These are phyloP conservation scores for Heterodera filipjevi DNA, from an alignment of 2,888 invertebrate species.

Conservation along the genomic window DNA sequence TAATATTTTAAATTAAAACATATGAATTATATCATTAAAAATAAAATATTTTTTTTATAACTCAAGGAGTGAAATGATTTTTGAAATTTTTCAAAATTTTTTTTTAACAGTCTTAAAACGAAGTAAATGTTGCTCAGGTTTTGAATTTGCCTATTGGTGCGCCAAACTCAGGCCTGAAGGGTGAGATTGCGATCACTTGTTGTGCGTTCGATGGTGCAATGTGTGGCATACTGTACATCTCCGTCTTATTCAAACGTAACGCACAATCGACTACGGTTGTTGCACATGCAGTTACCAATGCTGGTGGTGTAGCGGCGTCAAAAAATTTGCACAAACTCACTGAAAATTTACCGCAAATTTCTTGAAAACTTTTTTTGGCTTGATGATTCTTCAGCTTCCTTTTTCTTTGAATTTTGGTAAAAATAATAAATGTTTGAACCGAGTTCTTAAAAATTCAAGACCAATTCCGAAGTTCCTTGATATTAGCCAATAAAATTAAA, in stretches of 20 bases:
- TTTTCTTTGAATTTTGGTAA: no score
- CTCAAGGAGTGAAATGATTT: no score
- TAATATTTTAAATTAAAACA: no score
- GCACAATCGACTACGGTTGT: not conserved
- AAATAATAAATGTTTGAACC: no score
- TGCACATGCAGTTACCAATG: not conserved
- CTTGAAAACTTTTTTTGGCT: no score
- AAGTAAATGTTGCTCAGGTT: not conserved
- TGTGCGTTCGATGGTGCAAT: constrained; percentile 16
- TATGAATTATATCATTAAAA: no score
- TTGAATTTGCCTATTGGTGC: constrained; percentile 13
- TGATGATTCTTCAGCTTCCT: no score
- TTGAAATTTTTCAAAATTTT: not conserved
- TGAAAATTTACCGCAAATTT: not conserved
- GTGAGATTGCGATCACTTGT: constrained; percentile 11
- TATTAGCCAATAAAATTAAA: no score
- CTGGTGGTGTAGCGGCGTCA: no score
- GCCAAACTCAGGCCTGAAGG: constrained; percentile 19
- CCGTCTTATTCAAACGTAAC: constrained; percentile 11
- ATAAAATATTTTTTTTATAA: not conserved
- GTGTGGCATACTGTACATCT: constrained; percentile 16
- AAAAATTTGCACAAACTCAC: not conserved
- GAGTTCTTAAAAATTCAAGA: no score
- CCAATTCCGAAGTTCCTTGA: no score
- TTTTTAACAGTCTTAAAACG: not conserved